Percentiles rank a stretch among this genome's conserved stretches.
Evolutionary conservation across 2,888 invertebrate species (phyloP).

Genomic region (Chorisops tibialis): DNA sequence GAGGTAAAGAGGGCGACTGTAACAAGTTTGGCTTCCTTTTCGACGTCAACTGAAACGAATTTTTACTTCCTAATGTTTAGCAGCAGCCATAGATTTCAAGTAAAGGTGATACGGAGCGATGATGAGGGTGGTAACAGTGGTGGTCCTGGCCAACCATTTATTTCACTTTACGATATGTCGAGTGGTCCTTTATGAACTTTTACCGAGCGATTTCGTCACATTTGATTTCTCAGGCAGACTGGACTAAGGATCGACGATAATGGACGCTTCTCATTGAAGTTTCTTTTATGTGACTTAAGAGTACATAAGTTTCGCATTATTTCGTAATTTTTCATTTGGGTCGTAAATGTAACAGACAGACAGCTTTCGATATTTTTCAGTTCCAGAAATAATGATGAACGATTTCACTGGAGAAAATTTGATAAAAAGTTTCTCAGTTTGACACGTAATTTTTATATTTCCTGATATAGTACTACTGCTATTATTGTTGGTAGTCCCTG

Average conservation of each 20-base stretch:
- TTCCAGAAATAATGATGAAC: too few relatives aligned
- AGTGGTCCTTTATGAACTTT: conserved; percentile 3
- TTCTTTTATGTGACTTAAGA: neutral
- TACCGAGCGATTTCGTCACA: neutral
- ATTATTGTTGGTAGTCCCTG: too few relatives aligned
- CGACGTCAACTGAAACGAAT: neutral
- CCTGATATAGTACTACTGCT: too few relatives aligned
- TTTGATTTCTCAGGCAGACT: too few relatives aligned
- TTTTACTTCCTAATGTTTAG: neutral
- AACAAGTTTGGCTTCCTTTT: conserved; percentile 3
- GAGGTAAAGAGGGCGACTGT: neutral
- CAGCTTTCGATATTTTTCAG: too few relatives aligned
- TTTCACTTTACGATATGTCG: conserved; percentile 22
- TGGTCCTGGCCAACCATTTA: conserved; percentile 18
- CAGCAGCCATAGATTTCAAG: neutral
- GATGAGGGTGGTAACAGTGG: neutral
- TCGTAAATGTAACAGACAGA: too few relatives aligned
- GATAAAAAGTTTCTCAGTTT: too few relatives aligned
- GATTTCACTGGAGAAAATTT: too few relatives aligned
- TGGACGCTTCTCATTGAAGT: too few relatives aligned
- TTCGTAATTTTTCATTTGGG: neutral
- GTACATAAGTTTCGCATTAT: conserved; percentile 3
- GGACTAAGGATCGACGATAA: too few relatives aligned
- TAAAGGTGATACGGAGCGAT: too few relatives aligned
- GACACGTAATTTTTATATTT: too few relatives aligned